These are phyloP conservation scores for Trissolcus brochymenae DNA, from an alignment of 2,888 invertebrate genomes.

Conservation along the genomic window DNA sequence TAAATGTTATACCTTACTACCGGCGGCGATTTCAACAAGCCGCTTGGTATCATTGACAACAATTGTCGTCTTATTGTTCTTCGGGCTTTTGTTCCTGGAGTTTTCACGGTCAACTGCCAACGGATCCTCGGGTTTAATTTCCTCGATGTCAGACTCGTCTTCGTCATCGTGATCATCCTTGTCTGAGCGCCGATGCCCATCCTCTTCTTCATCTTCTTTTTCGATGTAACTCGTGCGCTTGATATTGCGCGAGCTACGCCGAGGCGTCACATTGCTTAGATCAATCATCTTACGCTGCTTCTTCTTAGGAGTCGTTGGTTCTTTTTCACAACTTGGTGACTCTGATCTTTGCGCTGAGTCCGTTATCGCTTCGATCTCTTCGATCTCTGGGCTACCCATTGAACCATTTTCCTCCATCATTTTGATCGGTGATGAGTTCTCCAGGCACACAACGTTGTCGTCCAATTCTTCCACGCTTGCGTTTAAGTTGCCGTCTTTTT, in stretches of 20 bases:
- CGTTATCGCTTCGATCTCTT: constrained; percentile 69
- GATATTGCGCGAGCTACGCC: constrained; percentile 79
- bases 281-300: constrained; percentile 69
- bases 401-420: constrained; percentile 74
- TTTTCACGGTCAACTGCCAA: constrained; percentile 77
- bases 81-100: constrained; percentile 69
- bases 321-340: constrained; percentile 61
- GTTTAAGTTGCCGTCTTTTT: constrained; percentile 58
- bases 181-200: constrained; percentile 15
- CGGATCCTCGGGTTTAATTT: constrained; percentile 80
- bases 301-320: constrained; percentile 64
- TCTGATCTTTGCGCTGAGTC: constrained; percentile 57
- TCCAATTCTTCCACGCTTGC: constrained; percentile 53
- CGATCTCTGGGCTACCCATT: constrained; percentile 71
- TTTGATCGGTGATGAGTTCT: constrained; percentile 66
- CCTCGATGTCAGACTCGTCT: constrained; percentile 82
- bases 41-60: constrained; percentile 85
- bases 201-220: constrained; percentile 76
- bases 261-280: constrained; percentile 76
- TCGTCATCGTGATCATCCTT: constrained; percentile 68
- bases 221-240: constrained; percentile 80
- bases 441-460: constrained; percentile 65
- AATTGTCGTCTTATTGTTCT: constrained; percentile 78
- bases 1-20: constrained; percentile 73
- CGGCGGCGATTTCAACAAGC: constrained; percentile 83